Evolutionary conservation across 2,113 vertebrate genomes (phyloP).

Genomic region (Ailuropoda melanoleuca): DNA sequence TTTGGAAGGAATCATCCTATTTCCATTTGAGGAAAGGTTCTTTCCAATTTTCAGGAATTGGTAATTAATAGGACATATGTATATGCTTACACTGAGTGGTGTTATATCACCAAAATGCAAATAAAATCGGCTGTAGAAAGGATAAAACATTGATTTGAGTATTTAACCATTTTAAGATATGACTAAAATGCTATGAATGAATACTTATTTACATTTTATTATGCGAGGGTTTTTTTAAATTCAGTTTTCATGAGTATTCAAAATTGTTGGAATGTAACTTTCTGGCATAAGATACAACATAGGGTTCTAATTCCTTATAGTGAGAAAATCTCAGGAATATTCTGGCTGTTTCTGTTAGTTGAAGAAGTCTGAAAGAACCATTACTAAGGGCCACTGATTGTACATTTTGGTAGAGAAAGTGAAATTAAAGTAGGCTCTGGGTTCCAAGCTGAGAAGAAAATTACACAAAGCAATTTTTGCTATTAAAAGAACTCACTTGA

Average conservation of each 20-base stretch:
- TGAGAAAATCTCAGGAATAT: background rate
- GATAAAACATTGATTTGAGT: background rate
- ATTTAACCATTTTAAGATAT: background rate
- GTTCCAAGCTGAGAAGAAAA: constrained; percentile 34
- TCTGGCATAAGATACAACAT: background rate
- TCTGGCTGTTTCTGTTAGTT: background rate
- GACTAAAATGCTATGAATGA: background rate
- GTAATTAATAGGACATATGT: background rate
- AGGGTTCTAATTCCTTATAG: background rate
- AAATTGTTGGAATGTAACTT: background rate
- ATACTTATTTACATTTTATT: background rate
- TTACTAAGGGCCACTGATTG: background rate
- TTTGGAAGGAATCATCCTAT: background rate
- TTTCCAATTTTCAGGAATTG: background rate
- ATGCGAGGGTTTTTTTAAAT: background rate
- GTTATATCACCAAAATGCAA: background rate
- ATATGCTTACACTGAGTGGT: background rate
- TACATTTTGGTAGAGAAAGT: background rate
- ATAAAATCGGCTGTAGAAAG: background rate
- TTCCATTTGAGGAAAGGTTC: background rate
- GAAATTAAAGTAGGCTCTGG: background rate
- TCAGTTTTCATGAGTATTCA: background rate
- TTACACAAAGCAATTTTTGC: constrained; percentile 36
- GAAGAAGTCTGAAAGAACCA: background rate
- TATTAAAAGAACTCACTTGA: background rate